phyloP scores from a whole-genome alignment of 2,888 invertebrate genomes.

The Seira ritae region DNA sequence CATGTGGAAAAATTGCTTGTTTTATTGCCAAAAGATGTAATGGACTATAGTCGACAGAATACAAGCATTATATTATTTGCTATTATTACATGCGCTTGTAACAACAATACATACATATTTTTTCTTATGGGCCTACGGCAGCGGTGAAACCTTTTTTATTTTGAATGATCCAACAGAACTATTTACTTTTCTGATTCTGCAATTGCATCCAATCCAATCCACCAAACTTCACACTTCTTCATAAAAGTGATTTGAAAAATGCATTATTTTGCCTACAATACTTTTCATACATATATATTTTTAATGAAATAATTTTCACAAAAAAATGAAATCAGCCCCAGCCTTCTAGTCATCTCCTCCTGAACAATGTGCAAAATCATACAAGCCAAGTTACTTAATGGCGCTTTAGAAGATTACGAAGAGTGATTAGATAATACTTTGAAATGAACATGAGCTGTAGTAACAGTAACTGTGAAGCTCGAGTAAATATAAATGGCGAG shows the following conservation, averaged over 20 bases:
- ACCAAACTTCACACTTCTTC: not conserved
- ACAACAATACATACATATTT: no score
- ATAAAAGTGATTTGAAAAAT: not conserved
- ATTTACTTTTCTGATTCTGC: not conserved
- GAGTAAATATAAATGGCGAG: not conserved
- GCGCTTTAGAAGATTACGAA: constrained; percentile 23
- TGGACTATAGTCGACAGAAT: not conserved
- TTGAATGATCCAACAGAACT: not conserved
- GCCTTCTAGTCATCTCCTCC: not conserved
- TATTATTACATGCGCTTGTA: not conserved
- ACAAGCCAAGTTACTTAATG: constrained; percentile 10
- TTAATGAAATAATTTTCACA: not conserved
- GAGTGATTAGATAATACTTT: constrained; percentile 39
- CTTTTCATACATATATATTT: not conserved
- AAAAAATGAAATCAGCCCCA: constrained; percentile 13
- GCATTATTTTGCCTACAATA: not conserved
- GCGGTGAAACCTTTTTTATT: not conserved
- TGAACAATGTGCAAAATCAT: not conserved
- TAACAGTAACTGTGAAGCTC: not conserved
- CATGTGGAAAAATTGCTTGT: not conserved
- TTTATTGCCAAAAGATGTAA: not conserved
- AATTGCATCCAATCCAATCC: no score
- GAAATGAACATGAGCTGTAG: not conserved
- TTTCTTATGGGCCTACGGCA: not conserved
- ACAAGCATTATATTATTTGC: no score